A percentile compares a stretch with the other conserved stretches of the same genome.
These are phyloP conservation scores for Actinemys pallida DNA, from an alignment of 2,113 vertebrate genomes.

Conservation along the genomic window DNA sequence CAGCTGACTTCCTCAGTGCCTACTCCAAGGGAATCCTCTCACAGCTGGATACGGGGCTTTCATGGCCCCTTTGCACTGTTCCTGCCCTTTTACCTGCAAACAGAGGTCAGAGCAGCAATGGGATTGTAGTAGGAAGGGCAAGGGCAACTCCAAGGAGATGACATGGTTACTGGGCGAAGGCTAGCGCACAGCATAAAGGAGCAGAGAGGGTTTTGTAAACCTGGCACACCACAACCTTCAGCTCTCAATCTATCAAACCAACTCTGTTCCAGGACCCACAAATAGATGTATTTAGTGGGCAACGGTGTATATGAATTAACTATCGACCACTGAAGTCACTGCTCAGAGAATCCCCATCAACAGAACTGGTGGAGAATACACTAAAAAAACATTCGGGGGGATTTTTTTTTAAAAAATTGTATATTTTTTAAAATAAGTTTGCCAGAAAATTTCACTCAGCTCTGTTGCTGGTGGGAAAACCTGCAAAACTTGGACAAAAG, in stretches of 20 bases:
- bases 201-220: neutral
- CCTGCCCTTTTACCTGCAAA: neutral
- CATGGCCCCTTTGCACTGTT: neutral
- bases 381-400: neutral
- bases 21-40: neutral
- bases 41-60: neutral
- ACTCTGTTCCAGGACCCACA: neutral
- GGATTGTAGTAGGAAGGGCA: fast-evolving
- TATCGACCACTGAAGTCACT: neutral
- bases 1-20: neutral
- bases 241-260: neutral
- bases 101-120: neutral
- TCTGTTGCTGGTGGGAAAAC: neutral
- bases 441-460: neutral
- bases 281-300: neutral
- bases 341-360: neutral
- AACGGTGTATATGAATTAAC: neutral
- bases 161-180: neutral
- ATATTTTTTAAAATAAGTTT: neutral
- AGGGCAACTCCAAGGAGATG: neutral
- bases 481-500: neutral
- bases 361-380: neutral
- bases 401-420: neutral
- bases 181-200: too few species aligned
- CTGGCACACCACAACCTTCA: neutral